These are phyloP conservation scores for Okamejei kenojei DNA, from an alignment of 2,797 vertebrate species.

Conservation along the genomic window DNA sequence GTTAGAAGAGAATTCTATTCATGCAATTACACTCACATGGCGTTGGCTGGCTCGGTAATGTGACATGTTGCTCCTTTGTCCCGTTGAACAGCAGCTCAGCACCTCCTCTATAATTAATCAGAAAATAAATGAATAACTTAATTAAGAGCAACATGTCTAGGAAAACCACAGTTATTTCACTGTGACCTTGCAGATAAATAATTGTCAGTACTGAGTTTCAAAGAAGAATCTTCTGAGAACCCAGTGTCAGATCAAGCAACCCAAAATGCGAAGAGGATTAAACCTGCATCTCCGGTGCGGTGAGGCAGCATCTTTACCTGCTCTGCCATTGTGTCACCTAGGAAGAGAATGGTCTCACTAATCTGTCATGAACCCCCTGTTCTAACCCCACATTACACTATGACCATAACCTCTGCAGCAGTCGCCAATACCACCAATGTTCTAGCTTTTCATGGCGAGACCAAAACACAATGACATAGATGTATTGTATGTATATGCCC, in stretches of 20 bases:
- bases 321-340: no score
- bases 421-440: no score
- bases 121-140: neutral
- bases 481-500: no score
- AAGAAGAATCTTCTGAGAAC: neutral
- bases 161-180: neutral
- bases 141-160: neutral
- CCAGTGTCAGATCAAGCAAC: neutral
- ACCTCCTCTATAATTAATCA: conserved; percentile 72
- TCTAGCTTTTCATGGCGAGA: no score
- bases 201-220: neutral
- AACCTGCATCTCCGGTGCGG: no score
- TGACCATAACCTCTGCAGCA: no score
- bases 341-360: no score
- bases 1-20: no score
- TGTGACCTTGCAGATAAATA: neutral
- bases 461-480: no score
- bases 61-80: conserved; percentile 80
- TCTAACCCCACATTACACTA: no score
- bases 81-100: conserved; percentile 87
- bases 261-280: neutral
- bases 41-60: conserved; percentile 70
- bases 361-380: no score
- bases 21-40: conserved; percentile 77
- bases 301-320: no score